Base-by-base conservation (phyloP, 2,888 invertebrate species). In the Ceratothoa steindachneri region DNA sequence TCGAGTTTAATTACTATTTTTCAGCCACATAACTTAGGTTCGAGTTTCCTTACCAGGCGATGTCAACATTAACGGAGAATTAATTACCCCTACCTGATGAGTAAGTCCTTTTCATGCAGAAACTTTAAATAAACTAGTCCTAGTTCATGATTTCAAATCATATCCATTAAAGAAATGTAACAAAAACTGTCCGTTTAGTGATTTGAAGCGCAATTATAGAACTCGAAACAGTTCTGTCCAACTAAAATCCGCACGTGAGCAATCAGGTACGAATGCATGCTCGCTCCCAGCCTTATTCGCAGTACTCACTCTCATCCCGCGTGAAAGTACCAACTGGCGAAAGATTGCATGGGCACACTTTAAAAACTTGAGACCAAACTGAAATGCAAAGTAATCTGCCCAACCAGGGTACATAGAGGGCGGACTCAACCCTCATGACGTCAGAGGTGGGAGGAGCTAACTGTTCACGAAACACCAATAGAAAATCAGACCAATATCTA, bases 331-430 rank as follows among this genome's bases (percentile, higher is more conserved):
- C 27, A 24, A 60, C 60, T 60, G 60, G 22, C 24, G 12, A 60
- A 60, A 60, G 24, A 60, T 60, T 60, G 60, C 60, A 60, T 24
- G 19, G 60, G 27, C 24, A 60, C 60, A 60, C 60, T 60, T 60
- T 60, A 12, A 60, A 60, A 60, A 24, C 60, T 60, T 24, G 2
- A 60, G 22, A 60, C 2, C 12, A n/a, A 60, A 60, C 60, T 60
- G 60, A 60, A 60, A 3, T 24, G 60, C 2, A 60, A 60, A 60
- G 24, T 60, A n/a, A 60, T 24, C 19, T 60, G 27, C 60, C 60
- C 60, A 60, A 60, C 60, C 60, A 60, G 60, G 60, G 60, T 60
- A 60, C 27, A 60, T 22, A 60, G 24, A 60, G 27, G 60, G 60
- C 2, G 60, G 60, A 22, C 19, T 24, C 60, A 60, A 60, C 60